Evolutionary conservation across 1,140 invertebrate species (phyloP).

Genomic region (Anastatus disparis): DNA sequence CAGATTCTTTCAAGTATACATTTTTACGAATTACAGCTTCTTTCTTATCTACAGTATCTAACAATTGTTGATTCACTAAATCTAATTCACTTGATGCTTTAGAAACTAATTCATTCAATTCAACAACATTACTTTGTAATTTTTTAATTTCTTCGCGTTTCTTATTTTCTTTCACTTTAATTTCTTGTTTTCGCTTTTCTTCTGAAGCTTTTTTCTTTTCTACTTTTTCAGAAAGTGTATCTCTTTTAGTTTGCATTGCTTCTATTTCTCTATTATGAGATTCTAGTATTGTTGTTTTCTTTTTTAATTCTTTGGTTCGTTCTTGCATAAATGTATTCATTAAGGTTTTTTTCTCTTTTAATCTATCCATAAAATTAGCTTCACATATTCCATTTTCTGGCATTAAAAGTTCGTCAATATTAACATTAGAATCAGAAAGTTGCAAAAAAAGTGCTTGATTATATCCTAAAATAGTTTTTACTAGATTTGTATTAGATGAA

Average conservation of each 20-base stretch:
- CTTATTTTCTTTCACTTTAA: conserved; percentile 46
- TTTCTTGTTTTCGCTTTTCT: conserved; percentile 43
- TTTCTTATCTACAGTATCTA: conserved; percentile 19
- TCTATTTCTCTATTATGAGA: conserved; percentile 43
- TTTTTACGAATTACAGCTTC: conserved; percentile 36
- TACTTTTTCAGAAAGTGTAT: conserved; percentile 40
- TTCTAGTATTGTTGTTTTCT: conserved; percentile 39
- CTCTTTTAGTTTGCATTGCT: conserved; percentile 44
- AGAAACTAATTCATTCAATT: conserved; percentile 39
- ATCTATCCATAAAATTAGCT: conserved; percentile 43
- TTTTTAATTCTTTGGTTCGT: conserved; percentile 39
- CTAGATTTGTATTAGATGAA: conserved; percentile 47
- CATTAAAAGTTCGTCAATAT: conserved; percentile 51
- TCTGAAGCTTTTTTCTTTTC: conserved; percentile 41
- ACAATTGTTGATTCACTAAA: conserved; percentile 36
- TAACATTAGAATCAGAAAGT: conserved; percentile 36
- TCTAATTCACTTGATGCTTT: conserved; percentile 47
- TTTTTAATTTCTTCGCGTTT: conserved; percentile 47
- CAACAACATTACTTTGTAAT: conserved; percentile 44
- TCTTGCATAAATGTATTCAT: conserved; percentile 47
- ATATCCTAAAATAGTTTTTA: conserved; percentile 50
- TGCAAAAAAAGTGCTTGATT: conserved; percentile 54
- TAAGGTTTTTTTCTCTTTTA: conserved; percentile 45
- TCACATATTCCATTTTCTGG: conserved; percentile 50
- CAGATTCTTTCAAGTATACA: conserved; percentile 43